Percentiles rank a stretch among this genome's conserved stretches.
Evolutionary conservation across 2,113 vertebrate species (phyloP).

Genomic region (Erythrocebus patas): DNA sequence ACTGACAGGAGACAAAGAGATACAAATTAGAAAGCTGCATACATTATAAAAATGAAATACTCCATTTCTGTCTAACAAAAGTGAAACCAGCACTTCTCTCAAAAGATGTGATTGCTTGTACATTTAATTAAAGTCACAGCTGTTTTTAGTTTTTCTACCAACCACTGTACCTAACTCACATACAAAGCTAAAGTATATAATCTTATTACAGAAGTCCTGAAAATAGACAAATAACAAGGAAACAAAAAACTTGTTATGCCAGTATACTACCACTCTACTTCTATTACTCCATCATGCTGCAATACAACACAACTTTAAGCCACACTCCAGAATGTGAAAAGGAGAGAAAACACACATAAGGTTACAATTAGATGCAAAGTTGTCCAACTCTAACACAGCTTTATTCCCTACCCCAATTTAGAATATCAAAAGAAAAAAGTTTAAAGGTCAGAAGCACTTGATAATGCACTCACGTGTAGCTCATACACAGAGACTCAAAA

Average conservation of each 20-base stretch:
- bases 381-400: conserved; percentile 21
- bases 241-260: conserved; percentile 11
- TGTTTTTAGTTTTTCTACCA: conserved; percentile 20
- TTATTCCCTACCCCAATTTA: neutral
- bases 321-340: neutral
- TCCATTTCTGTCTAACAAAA: neutral
- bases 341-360: neutral
- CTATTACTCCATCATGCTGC: neutral
- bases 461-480: conserved; percentile 33
- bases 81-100: neutral
- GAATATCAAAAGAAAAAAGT: conserved; percentile 30
- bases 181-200: neutral
- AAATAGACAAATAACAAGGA: neutral
- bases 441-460: conserved; percentile 37
- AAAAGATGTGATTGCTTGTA: neutral
- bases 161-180: neutral
- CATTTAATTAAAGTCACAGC: neutral
- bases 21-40: neutral
- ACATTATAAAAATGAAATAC: conserved; percentile 37
- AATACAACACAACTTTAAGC: neutral
- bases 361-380: neutral
- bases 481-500: neutral
- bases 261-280: neutral
- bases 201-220: conserved; percentile 1
- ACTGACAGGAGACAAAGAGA: neutral